A percentile compares a stretch with the other conserved stretches of the same genome.
phyloP scores from a whole-genome alignment of 2,797 vertebrate genomes.

The Emydoidea blandingii region DNA sequence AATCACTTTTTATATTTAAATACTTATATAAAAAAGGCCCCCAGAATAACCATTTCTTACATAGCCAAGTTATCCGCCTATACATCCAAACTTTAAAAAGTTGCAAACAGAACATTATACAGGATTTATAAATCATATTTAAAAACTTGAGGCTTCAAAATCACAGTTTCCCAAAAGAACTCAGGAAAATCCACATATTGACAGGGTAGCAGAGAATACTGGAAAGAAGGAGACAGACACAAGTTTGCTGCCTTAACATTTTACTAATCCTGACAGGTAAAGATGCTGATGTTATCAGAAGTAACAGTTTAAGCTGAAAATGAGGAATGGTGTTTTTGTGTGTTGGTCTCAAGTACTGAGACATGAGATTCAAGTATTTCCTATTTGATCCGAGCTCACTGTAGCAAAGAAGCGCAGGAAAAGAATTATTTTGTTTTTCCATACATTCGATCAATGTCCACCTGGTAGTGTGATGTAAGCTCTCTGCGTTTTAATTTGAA shows the following conservation, averaged over 20 bases:
- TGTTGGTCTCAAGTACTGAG: constrained; percentile 78
- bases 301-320: constrained; percentile 69
- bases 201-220: constrained; percentile 71
- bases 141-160: constrained; percentile 85
- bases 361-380: constrained; percentile 85
- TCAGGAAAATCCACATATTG: constrained; percentile 71
- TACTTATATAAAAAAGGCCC: constrained; percentile 81
- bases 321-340: constrained; percentile 69
- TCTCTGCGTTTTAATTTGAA: constrained; percentile 97
- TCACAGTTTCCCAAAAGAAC: constrained; percentile 68
- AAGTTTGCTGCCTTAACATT: constrained; percentile 77
- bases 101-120: constrained; percentile 85
- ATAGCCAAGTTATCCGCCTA: constrained; percentile 82
- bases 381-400: constrained; percentile 81
- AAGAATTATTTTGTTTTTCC: constrained; percentile 83
- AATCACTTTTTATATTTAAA: constrained; percentile 81
- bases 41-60: constrained; percentile 79
- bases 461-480: constrained; percentile 90
- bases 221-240: constrained; percentile 77
- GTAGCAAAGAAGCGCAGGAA: constrained; percentile 54
- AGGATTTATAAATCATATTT: constrained; percentile 84
- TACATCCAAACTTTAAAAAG: constrained; percentile 84
- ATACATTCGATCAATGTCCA: constrained; percentile 94
- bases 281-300: constrained; percentile 63
- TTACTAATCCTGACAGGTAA: constrained; percentile 79